A percentile compares a stretch with the other conserved stretches of the same genome.
Evolutionary conservation across 2,113 vertebrate genomes (phyloP).

Genomic region (Leiothrix lutea): DNA sequence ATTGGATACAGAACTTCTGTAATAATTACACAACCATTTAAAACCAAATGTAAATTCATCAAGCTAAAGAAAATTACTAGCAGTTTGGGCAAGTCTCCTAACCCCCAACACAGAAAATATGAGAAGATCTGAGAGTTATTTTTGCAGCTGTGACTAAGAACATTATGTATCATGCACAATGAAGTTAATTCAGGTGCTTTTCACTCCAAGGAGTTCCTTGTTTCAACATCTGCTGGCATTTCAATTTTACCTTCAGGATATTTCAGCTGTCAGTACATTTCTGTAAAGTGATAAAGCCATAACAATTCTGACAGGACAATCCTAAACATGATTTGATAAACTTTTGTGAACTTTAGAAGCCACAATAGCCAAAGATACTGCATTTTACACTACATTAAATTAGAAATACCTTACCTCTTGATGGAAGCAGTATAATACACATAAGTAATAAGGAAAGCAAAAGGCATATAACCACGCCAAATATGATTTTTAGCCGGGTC

Average conservation of each 20-base stretch:
- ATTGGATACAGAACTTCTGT: not conserved
- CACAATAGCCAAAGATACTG: not conserved
- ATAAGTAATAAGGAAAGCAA: slow-evolving; percentile 71
- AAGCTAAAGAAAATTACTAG: not conserved
- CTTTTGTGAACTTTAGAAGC: slow-evolving; percentile 17
- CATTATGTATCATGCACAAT: slow-evolving; percentile 5
- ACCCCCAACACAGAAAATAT: not conserved
- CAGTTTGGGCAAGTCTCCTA: not conserved
- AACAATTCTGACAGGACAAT: slow-evolving; percentile 42
- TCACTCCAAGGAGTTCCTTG: slow-evolving; percentile 52
- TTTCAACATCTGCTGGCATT: slow-evolving; percentile 40
- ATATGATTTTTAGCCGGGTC: slow-evolving; percentile 76
- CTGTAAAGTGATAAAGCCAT: slow-evolving; percentile 12
- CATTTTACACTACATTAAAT: slow-evolving; percentile 27
- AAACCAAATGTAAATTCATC: not conserved
- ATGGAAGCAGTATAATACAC: slow-evolving; percentile 74
- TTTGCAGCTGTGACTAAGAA: slow-evolving; percentile 32
- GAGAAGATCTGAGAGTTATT: not conserved
- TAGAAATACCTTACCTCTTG: slow-evolving; percentile 72
- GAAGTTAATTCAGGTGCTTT: slow-evolving; percentile 18
- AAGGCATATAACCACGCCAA: slow-evolving; percentile 67
- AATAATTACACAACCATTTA: not conserved
- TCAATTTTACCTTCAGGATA: slow-evolving; percentile 53
- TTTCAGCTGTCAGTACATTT: slow-evolving; percentile 51
- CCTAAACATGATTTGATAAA: slow-evolving; percentile 7